These are phyloP conservation scores for Biston stratarius DNA, from an alignment of 2,888 invertebrate genomes.

Conservation along the genomic window DNA sequence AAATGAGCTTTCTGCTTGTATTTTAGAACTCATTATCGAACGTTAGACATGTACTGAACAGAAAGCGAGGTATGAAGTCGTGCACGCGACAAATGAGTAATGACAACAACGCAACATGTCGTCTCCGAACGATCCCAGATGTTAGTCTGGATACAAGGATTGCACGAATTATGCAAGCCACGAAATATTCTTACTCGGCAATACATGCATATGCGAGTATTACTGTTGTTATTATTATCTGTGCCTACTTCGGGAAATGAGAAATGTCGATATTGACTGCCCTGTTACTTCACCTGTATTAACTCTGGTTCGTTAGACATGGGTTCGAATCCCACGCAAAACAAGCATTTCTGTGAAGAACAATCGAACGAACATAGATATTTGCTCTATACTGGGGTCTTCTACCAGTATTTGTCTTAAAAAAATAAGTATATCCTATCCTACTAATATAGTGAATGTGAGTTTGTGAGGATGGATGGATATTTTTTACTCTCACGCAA, in stretches of 20 bases:
- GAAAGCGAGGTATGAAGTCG: conserved; percentile 73
- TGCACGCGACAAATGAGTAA: conserved; percentile 84
- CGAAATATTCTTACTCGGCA: conserved; percentile 61
- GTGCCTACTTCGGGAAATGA: conserved; percentile 51
- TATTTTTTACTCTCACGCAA: too few species aligned
- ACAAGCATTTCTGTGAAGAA: too few species aligned
- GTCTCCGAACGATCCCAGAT: conserved; percentile 78
- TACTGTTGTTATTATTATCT: conserved; percentile 56
- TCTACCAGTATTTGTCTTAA: too few species aligned
- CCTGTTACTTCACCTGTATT: too few species aligned
- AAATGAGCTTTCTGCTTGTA: conserved; percentile 54
- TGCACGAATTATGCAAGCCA: conserved; percentile 74
- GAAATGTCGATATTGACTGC: conserved; percentile 43
- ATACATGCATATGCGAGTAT: too few species aligned
- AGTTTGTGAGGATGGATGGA: too few species aligned
- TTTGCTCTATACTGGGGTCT: too few species aligned
- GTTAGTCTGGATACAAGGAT: conserved; percentile 73
- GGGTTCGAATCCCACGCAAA: too few species aligned
- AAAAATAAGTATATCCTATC: too few species aligned
- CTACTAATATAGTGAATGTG: too few species aligned
- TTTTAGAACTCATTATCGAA: conserved; percentile 67
- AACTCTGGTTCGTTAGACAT: too few species aligned
- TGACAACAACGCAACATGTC: conserved; percentile 81
- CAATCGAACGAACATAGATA: too few species aligned
- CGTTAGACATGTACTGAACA: conserved; percentile 63